These are phyloP conservation scores for Crotalus horridus DNA, from an alignment of 2,113 vertebrate species.

Conservation along the genomic window DNA sequence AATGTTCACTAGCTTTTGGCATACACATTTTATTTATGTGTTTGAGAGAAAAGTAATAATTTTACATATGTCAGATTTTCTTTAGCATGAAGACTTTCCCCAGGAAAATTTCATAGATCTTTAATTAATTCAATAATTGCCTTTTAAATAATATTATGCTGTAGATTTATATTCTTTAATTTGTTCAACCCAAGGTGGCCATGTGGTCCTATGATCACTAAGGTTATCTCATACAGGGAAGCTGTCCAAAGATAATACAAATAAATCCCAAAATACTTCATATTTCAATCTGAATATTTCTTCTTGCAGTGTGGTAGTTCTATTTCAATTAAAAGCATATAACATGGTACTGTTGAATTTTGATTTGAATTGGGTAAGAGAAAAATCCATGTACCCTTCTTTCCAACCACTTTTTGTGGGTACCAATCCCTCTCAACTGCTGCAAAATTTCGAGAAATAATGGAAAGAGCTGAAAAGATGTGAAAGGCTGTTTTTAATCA, in stretches of 20 bases:
- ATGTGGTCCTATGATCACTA: not conserved
- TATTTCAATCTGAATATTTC: not conserved
- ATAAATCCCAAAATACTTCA: not conserved
- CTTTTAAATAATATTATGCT: not conserved
- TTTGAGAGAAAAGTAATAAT: not conserved
- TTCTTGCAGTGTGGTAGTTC: not conserved
- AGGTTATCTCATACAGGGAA: not conserved
- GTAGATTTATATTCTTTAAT: not conserved
- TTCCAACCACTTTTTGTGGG: not conserved
- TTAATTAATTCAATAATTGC: not conserved
- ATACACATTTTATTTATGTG: not conserved
- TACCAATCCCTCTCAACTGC: not conserved
- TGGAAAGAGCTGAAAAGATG: not conserved
- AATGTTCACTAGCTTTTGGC: not conserved
- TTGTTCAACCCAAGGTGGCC: not conserved
- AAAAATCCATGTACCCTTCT: not conserved
- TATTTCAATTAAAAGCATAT: slow-evolving; percentile 8
- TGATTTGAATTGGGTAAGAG: not conserved
- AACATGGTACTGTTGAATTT: not conserved
- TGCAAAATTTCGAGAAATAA: not conserved
- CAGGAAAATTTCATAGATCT: not conserved
- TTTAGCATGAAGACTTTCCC: not conserved
- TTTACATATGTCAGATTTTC: not conserved
- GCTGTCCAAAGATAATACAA: not conserved
- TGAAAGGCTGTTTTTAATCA: not conserved